These are phyloP conservation scores for Pomatostomus ruficeps DNA, from an alignment of 2,113 vertebrate genomes.

Conservation along the genomic window DNA sequence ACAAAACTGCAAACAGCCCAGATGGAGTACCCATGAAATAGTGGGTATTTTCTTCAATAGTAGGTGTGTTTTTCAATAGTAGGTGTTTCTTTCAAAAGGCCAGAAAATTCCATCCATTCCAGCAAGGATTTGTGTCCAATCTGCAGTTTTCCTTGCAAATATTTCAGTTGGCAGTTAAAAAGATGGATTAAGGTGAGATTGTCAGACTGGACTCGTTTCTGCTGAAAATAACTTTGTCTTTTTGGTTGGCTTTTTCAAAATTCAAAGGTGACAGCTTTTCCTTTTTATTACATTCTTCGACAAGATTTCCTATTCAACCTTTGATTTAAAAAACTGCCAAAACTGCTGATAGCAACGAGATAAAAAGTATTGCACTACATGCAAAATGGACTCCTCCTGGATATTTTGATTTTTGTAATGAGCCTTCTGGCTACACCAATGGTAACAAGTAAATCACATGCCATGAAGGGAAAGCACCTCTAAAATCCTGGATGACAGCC, in stretches of 20 bases:
- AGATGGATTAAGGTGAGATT: neutral
- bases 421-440: neutral
- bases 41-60: neutral
- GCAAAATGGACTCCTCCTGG: neutral
- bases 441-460: neutral
- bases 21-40: neutral
- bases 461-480: neutral
- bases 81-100: neutral
- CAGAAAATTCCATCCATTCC: neutral
- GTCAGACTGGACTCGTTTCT: neutral
- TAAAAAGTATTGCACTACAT: neutral
- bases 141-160: neutral
- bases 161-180: neutral
- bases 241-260: neutral
- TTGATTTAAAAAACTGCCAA: neutral
- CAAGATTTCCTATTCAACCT: neutral
- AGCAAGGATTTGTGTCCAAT: neutral
- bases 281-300: neutral
- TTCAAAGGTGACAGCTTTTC: neutral
- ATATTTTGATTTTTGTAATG: neutral
- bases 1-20: neutral
- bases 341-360: neutral
- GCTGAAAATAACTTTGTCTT: neutral
- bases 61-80: too few relatives aligned
- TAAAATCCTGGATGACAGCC: neutral